Conservation (phyloP, 2,888 invertebrate genomes). For the Antheraea yamamai region DNA sequence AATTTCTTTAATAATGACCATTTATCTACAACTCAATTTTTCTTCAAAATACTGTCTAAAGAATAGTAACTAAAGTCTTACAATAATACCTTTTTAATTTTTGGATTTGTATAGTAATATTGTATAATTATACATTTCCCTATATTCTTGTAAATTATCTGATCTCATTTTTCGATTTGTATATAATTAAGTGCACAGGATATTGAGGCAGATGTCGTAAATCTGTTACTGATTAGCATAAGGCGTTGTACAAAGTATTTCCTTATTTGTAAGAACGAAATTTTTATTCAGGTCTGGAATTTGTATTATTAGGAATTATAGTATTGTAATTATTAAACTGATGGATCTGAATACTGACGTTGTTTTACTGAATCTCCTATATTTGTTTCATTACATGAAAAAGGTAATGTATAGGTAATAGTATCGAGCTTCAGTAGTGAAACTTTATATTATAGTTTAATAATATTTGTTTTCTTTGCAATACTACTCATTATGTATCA, state of each 20-base stretch:
- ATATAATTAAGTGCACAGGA: constrained; percentile 48
- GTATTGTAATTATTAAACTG: constrained; percentile 41
- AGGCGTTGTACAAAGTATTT: constrained; percentile 15
- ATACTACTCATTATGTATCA: no score
- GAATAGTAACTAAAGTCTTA: background rate
- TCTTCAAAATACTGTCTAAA: background rate
- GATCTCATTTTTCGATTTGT: constrained; percentile 72
- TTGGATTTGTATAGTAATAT: constrained; percentile 43
- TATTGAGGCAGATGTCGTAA: constrained; percentile 28
- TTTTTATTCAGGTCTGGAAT: constrained; percentile 13
- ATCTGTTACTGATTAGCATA: constrained; percentile 15
- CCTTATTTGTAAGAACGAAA: background rate
- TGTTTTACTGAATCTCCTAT: background rate
- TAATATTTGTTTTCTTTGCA: no score
- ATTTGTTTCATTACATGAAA: background rate
- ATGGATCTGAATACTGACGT: constrained; percentile 30
- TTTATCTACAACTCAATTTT: background rate
- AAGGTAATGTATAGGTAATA: background rate
- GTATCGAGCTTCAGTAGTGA: no score
- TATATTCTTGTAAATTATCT: constrained; percentile 69
- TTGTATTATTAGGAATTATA: constrained; percentile 40
- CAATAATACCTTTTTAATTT: background rate
- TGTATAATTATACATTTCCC: constrained; percentile 48
- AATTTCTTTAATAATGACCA: no score
- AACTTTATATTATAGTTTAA: no score